Conservation (phyloP, 1,140 invertebrate genomes). For the Triops longicaudatus region DNA sequence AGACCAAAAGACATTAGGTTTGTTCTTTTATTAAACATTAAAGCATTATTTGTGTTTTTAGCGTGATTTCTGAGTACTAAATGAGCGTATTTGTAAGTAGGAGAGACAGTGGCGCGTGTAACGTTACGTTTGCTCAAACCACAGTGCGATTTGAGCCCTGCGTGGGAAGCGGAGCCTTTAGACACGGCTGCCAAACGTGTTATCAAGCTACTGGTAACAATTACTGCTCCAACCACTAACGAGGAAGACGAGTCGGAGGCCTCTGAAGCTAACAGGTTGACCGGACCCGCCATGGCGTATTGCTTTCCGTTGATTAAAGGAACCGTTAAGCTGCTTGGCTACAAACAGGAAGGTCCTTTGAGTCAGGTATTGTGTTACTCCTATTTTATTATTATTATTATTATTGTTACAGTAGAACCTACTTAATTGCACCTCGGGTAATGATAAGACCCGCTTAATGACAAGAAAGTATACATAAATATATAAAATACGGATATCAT, state of each 20-base stretch:
- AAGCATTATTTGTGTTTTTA: neutral
- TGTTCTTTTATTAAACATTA: conserved; percentile 15
- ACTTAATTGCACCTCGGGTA: too few species aligned
- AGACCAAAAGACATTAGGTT: conserved; percentile 33
- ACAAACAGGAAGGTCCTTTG: conserved; percentile 31
- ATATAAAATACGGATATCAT: too few species aligned
- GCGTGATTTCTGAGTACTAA: neutral
- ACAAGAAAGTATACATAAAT: too few species aligned
- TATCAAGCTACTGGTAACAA: conserved; percentile 48
- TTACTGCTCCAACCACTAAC: conserved; percentile 39
- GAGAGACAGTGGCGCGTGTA: conserved; percentile 52
- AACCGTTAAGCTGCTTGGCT: conserved; percentile 41
- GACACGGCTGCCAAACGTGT: conserved; percentile 49
- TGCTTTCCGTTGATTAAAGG: conserved; percentile 68
- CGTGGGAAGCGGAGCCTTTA: conserved; percentile 68
- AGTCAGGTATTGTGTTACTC: neutral
- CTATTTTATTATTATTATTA: too few species aligned
- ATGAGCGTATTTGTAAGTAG: conserved; percentile 34
- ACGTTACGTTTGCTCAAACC: conserved; percentile 65
- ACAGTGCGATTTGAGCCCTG: conserved; percentile 61
- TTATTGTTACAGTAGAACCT: too few species aligned
- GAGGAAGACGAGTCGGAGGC: conserved; percentile 29
- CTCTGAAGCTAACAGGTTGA: conserved; percentile 38
- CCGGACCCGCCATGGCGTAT: conserved; percentile 69
- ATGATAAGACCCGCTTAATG: too few species aligned